Evolutionary conservation across 64 coral and sea anemone genomes (phyloP), one percentile per base, ranked within the genome.

Genomic region (Montipora efflorescens): DNA sequence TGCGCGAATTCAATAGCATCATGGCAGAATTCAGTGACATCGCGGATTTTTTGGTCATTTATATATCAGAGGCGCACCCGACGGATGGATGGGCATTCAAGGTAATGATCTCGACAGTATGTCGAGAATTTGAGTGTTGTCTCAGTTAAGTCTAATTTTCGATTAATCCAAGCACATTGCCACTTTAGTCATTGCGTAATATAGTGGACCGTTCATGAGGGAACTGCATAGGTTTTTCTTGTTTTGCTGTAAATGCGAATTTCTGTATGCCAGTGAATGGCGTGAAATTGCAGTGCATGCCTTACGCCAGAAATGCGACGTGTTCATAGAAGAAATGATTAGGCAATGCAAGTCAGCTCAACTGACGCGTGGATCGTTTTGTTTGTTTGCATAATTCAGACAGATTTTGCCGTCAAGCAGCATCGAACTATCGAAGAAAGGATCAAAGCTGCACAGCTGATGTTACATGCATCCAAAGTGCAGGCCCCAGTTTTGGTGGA

Each of bases 11-110:
- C 64, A 47, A 50, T 20, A 36, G 78, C 7, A 89, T 98, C 18
- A 94, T 92, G 19, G 81, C 82, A 44, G 96, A 98, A 14, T 95
- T 92, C 64, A 77, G n/a, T 4, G 74, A 79, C 70, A 59, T 95
- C 10, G 96, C 93, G 47, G 96, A 98, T 75, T 95, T 98, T 46
- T 18, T 92, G 4, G 91, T 90, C 5, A 90, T 98, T 8, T 98
- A 98, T 64, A 92, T 98, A 19, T 79, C 91, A 9, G 96, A 98
- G 25, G 96, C 96, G 1, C 96, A 98, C 46, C 96, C 96, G 2
- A 49, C 62, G n/a, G 96, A 98, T 59, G 96, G 92, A 18, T 98
- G 96, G 96, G 76, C 83, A 20, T 76, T 98, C 18, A 80, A 98
- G 90, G 96, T 98, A 90, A 90, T 88, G 25, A 68, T 28, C 18